Conservation (phyloP, 92 coral and sea anemone species). For the Phenganax marumi region DNA sequence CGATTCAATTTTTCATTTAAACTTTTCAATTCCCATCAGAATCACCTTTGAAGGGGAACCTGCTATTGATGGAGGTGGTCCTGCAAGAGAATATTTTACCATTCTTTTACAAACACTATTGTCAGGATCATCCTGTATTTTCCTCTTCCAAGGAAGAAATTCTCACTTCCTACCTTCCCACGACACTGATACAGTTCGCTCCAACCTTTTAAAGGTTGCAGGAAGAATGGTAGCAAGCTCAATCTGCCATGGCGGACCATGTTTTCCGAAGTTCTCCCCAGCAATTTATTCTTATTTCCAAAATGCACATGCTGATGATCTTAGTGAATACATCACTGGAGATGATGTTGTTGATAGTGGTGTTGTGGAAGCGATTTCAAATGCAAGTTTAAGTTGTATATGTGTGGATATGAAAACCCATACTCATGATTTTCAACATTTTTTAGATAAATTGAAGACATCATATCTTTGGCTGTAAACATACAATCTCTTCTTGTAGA, state of each 20-base stretch:
- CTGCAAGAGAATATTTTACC: not conserved
- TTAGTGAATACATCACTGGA: not conserved
- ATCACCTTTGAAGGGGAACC: not conserved
- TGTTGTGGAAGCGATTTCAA: not conserved
- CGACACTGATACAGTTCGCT: not conserved
- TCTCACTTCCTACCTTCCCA: not conserved
- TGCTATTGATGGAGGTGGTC: not conserved
- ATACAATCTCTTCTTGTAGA: too few species aligned
- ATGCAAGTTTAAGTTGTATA: too few species aligned
- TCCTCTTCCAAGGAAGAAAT: not conserved
- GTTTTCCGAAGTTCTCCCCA: not conserved
- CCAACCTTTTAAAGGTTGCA: not conserved
- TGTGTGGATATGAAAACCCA: too few species aligned
- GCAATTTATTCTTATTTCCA: not conserved
- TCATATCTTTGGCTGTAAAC: too few species aligned
- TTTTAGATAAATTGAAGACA: too few species aligned
- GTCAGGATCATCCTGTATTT: not conserved
- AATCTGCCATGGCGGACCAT: not conserved
- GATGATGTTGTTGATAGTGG: not conserved
- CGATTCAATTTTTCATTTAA: too few species aligned
- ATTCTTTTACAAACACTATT: not conserved
- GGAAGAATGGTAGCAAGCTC: not conserved
- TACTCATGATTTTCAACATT: too few species aligned
- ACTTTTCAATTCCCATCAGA: not conserved
- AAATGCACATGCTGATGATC: not conserved